These are phyloP conservation scores for Battus philenor DNA, from an alignment of 1,140 invertebrate species.

Conservation along the genomic window DNA sequence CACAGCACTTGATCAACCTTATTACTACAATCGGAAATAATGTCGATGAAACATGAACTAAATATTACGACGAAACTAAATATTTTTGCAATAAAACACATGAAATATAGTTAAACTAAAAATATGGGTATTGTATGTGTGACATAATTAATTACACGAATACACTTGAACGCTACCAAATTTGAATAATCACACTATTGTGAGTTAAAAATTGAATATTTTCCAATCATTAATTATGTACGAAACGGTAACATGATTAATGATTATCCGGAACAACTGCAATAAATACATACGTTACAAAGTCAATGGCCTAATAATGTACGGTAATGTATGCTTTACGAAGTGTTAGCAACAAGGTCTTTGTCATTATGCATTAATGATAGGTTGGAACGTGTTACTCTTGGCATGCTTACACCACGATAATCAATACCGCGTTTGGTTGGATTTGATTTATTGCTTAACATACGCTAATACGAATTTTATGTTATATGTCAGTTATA, in stretches of 20 bases:
- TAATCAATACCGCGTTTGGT: constrained; percentile 12
- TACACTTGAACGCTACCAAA: no score
- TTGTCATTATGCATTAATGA: constrained; percentile 14
- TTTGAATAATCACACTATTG: no score
- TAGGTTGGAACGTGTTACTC: constrained; percentile 10
- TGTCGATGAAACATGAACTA: no score
- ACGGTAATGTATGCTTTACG: constrained; percentile 12
- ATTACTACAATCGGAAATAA: no score
- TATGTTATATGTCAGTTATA: neutral
- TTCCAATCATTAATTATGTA: neutral
- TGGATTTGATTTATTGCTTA: constrained; percentile 11
- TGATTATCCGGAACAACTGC: constrained; percentile 9
- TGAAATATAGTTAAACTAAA: no score
- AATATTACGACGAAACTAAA: no score
- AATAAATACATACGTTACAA: constrained; percentile 4
- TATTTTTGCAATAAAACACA: no score
- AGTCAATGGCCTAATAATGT: constrained; percentile 11
- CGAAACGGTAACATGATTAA: constrained; percentile 5
- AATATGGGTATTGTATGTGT: no score
- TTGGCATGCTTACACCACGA: constrained; percentile 9
- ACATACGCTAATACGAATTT: neutral
- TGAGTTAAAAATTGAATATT: no score
- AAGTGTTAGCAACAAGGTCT: constrained; percentile 11
- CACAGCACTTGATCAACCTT: no score
- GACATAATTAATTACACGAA: no score